Base-by-base conservation (phyloP, 2,888 invertebrate genomes). In the Eudasyphora cyanicolor region DNA sequence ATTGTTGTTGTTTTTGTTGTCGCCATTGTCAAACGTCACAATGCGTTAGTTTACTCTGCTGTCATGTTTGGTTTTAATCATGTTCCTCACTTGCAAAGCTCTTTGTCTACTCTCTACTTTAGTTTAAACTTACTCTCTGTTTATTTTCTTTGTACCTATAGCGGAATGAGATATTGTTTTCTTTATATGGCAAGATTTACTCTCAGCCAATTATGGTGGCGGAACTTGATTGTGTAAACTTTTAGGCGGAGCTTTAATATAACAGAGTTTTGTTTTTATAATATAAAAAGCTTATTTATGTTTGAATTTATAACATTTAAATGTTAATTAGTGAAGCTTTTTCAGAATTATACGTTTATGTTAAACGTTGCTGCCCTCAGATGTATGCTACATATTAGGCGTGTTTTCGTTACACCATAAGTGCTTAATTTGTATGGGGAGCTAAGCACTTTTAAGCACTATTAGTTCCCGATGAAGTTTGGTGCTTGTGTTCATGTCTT, bases 121-220 rank as follows among this genome's bases (percentile, higher is more conserved):
- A 38, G 14, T 49, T 5, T 10, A 12, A 10, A 54, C 35, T 14
- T 7, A 2, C 19, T 51, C 51, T 19, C 32, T 67, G 38, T 21
- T 45, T 45, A n/a, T 45, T n/a, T 45, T n/a, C 0, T n/a, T n/a
- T n/a, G n/a, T 45, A 8, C 32, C 8, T 8, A n/a, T 29, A 27
- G n/a, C 0, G 29, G 7, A 60, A 27, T 14, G 29, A 27, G 27
- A 4, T n/a, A 76, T 32, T 76, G 70, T 76, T 73, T 49, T 82
- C 82, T 60, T 12, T 62, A 49, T 79, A 79, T 67, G 82, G 82
- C 0, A 54, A 64, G 51, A 6, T 69, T 45, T 45, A n/a, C n/a
- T 6, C 45, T n/a, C 14, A n/a, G 2, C 45, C 12, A 4, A n/a
- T 12, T 45, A n/a, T 45, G n/a, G 45, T 45, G 45, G 2, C 21